Evolutionary conservation across 2,113 vertebrate species (phyloP), one percentile per base, ranked within the genome.

Genomic region (Cheilinus undulatus): DNA sequence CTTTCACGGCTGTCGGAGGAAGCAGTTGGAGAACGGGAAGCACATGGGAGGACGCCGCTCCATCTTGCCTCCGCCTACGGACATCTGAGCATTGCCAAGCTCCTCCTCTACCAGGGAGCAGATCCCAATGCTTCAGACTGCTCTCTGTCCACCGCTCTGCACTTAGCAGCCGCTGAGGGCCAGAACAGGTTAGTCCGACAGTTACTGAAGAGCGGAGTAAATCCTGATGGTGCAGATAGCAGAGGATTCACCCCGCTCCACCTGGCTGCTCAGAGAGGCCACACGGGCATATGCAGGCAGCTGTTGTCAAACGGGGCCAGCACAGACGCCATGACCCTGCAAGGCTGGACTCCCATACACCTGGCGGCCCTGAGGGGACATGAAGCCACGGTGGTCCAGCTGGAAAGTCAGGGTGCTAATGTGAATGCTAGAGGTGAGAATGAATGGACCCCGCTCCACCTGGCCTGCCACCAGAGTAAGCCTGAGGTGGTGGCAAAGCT

Each of bases 281-380:
- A 96, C 51, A 90, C 91, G 0, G 91, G 95, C 14, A 95, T 96
- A 83, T 96, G 95, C 36, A 94, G 95, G 82, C 93, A 95, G 8
- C 91, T 96, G 53, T 71, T 97, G 62, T 92, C 87, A 4, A 83
- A 93, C 0, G 78, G 93, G 1, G 94, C 93, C 30, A 70, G 78
- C 2, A 89, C 93, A 1, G 69, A 97, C 49, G 71, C 89, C 75
- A 89, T 45, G 27, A 95, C 91, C 1, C 78, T 88, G 5, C 94
- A 96, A 77, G 94, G 92, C 3, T 97, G 96, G 96, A 95, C 93
- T 0, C 82, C 95, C 0, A 76, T 96, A 67, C 95, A 97, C 78
- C 83, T 97, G 73, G 95, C 95, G 3, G 88, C 94, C 48, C 88
- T 94, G 26, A 95, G 87, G 69, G 95, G 96, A 11, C 94, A 96